These are phyloP conservation scores for Congeria kusceri DNA, from an alignment of 2,888 invertebrate species.

Conservation along the genomic window DNA sequence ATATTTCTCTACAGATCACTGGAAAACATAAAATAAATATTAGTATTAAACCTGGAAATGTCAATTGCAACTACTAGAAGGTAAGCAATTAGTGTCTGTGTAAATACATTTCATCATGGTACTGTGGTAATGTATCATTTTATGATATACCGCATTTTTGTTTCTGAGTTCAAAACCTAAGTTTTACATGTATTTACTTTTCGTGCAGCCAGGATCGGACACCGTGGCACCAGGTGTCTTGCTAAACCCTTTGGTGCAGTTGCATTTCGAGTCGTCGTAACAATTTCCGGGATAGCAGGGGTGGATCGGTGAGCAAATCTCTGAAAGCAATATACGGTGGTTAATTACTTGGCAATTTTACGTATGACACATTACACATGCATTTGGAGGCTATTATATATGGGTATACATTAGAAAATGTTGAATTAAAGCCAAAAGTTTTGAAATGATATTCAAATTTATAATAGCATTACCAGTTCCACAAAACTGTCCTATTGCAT, in stretches of 20 bases:
- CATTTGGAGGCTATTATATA: too few species aligned
- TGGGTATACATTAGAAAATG: too few species aligned
- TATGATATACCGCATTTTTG: too few species aligned
- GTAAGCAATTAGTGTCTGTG: too few species aligned
- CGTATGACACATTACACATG: not conserved
- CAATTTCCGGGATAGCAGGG: slow-evolving; percentile 1
- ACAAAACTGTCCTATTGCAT: not conserved
- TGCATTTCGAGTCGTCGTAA: not conserved
- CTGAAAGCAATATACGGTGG: not conserved
- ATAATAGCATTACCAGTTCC: not conserved
- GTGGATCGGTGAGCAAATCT: not conserved
- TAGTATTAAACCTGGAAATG: too few species aligned
- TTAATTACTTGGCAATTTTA: not conserved
- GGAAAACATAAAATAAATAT: too few species aligned
- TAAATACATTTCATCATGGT: too few species aligned
- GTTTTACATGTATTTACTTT: not conserved
- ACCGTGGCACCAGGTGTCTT: not conserved
- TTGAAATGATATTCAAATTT: not conserved
- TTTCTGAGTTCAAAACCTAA: too few species aligned
- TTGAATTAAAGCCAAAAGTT: not conserved
- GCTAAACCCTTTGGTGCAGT: not conserved
- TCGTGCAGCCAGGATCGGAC: not conserved
- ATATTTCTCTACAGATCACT: too few species aligned
- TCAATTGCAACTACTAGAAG: too few species aligned
- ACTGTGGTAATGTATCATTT: too few species aligned